Base-by-base conservation (phyloP, 1,140 invertebrate species). In the Papilio xuthus region DNA sequence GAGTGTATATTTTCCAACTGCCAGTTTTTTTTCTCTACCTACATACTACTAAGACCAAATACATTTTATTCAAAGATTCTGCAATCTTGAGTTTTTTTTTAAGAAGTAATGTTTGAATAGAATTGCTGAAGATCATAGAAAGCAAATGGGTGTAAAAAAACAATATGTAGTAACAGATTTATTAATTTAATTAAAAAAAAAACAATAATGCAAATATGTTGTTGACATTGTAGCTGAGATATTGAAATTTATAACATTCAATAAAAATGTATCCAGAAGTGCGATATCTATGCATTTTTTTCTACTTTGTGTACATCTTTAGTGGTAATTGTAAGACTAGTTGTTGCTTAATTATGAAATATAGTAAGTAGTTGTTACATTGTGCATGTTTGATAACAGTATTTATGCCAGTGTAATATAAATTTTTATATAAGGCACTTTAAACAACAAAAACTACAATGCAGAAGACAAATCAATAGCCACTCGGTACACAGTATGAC, bases 121-220 rank as follows among this genome's bases (percentile, higher is more conserved):
- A 32, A 6, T 32, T 32, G 32, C 32, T 32, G 6, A 2, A 32
- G 2, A 6, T 32, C 32, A 18, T 32, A 53, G 63, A 53, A 78
- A 3, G 50, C 13, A 4, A 32, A n/a, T 42, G 41, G 1, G 28
- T 56, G 18, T 53, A 70, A 70, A 56, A 78, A 78, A 32, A 56
- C 42, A 42, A 7, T 20, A 76, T 37, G 4, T 44, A 53, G 47
- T 63, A 79, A 79, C 78, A 74, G 50, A 74, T 79, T 79, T 71
- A 72, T 41, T 41, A 77, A 13, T 73, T 79, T 20, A 63, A 72
- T 63, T 63, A 60, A 50, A 69, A 73, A 73, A 79, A 79, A 70
- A 79, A 73, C 41, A 79, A 79, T 63, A 78, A 53, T 63, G 78
- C 42, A 50, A 56, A 28, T 28, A 63, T 15, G 28, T 3, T 23